Percentiles rank a stretch among this genome's conserved stretches.
These are phyloP conservation scores for Tachina lurida DNA, from an alignment of 2,888 invertebrate species.

Conservation along the genomic window DNA sequence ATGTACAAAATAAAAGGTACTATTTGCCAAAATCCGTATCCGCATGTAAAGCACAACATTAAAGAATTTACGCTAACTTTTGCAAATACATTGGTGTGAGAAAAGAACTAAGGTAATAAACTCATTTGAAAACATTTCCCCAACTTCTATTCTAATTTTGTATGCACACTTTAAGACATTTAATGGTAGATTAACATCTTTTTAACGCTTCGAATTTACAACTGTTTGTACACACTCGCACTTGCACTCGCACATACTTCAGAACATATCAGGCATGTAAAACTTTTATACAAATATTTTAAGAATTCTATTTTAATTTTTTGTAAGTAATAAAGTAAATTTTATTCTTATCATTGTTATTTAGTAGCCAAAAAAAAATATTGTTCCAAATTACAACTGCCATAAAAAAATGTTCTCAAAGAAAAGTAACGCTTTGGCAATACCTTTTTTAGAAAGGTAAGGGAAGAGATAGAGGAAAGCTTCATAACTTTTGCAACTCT, in stretches of 20 bases:
- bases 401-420: no score
- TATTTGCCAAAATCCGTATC: constrained; percentile 27
- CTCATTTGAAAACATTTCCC: constrained; percentile 47
- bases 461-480: no score
- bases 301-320: no score
- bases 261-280: not conserved
- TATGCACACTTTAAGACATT: constrained; percentile 78
- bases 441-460: no score
- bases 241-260: not conserved
- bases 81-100: not conserved
- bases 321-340: no score
- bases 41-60: constrained; percentile 36
- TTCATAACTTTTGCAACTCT: no score
- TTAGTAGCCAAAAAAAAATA: no score
- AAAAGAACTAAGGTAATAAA: not conserved
- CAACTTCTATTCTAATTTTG: constrained; percentile 58
- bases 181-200: constrained; percentile 76
- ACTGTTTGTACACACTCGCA: constrained; percentile 9
- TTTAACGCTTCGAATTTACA: constrained; percentile 49
- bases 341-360: no score
- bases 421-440: no score
- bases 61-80: constrained; percentile 49
- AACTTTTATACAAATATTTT: not conserved
- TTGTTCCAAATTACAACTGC: no score
- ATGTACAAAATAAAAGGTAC: no score